Conservation (phyloP, 2,888 invertebrate species). For the Acanthopleura granulata region DNA sequence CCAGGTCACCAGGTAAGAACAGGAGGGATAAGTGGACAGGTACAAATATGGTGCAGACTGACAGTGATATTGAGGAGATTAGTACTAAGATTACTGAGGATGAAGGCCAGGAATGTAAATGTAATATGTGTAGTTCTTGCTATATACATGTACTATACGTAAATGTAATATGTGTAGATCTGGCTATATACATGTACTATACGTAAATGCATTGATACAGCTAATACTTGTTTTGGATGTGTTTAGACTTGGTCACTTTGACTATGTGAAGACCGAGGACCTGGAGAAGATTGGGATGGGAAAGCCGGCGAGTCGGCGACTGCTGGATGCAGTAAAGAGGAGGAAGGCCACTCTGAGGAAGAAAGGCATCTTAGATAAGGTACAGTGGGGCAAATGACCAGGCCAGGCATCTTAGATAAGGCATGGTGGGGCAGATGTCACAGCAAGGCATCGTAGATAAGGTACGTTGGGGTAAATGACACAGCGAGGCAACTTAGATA, state of each 20-base stretch:
- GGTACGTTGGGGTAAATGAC: constrained; percentile 39
- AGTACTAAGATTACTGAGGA: too few relatives aligned
- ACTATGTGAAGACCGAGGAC: constrained; percentile 95
- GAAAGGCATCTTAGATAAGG: constrained; percentile 64
- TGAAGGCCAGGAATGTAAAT: too few relatives aligned
- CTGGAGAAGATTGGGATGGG: constrained; percentile 94
- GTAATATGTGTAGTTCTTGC: too few relatives aligned
- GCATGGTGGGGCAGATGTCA: constrained; percentile 35
- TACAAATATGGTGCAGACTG: too few relatives aligned
- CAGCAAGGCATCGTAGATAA: constrained; percentile 62
- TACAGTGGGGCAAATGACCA: constrained; percentile 26
- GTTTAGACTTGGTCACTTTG: constrained; percentile 86
- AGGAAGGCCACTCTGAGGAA: constrained; percentile 72
- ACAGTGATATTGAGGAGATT: too few relatives aligned
- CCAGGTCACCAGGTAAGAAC: constrained; percentile 80
- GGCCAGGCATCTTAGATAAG: constrained; percentile 63
- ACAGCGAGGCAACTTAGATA: constrained; percentile 61
- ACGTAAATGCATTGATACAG: too few relatives aligned
- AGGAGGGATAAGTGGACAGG: too few relatives aligned
- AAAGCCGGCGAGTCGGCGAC: constrained; percentile 89
- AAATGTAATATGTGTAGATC: too few relatives aligned
- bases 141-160: too few relatives aligned
- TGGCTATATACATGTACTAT: too few relatives aligned
- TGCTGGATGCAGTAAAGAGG: constrained; percentile 88
- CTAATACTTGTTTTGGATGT: not conserved